Evolutionary conservation across 1,140 invertebrate species (phyloP).

Genomic region (Aphis gossypii): DNA sequence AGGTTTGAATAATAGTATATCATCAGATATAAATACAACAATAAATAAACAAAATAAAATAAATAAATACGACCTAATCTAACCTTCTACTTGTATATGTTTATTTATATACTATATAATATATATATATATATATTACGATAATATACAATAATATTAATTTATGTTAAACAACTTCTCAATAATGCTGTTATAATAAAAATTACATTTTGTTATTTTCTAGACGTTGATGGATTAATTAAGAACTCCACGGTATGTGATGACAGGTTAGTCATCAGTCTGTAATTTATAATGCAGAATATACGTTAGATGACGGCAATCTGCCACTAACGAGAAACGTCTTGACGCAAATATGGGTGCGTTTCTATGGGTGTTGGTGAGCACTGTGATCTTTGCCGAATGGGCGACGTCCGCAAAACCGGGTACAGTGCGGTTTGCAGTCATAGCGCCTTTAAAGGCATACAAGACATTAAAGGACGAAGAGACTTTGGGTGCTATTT

Average conservation of each 20-base stretch:
- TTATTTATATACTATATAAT: background rate
- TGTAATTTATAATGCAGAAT: too few species aligned
- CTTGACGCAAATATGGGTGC: background rate
- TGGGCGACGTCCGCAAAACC: background rate
- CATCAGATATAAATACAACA: background rate
- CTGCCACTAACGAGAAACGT: background rate
- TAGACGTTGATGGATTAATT: background rate
- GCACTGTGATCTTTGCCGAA: background rate
- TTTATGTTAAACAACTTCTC: background rate
- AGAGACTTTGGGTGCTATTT: conserved; percentile 71
- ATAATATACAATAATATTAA: background rate
- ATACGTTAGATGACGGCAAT: background rate
- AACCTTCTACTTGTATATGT: background rate
- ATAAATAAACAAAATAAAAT: too few species aligned
- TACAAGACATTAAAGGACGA: conserved; percentile 69
- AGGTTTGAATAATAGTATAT: background rate
- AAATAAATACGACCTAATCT: too few species aligned
- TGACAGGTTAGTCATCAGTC: background rate
- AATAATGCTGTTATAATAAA: background rate
- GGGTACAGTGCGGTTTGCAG: conserved; percentile 59
- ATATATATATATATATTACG: background rate
- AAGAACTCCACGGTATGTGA: background rate
- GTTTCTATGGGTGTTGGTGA: background rate
- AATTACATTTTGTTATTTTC: background rate
- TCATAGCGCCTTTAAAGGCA: conserved; percentile 74